A percentile compares a stretch with the other conserved stretches of the same genome.
phyloP scores from a whole-genome alignment of 2,113 vertebrate species.

The Dipodomys stephensi region DNA sequence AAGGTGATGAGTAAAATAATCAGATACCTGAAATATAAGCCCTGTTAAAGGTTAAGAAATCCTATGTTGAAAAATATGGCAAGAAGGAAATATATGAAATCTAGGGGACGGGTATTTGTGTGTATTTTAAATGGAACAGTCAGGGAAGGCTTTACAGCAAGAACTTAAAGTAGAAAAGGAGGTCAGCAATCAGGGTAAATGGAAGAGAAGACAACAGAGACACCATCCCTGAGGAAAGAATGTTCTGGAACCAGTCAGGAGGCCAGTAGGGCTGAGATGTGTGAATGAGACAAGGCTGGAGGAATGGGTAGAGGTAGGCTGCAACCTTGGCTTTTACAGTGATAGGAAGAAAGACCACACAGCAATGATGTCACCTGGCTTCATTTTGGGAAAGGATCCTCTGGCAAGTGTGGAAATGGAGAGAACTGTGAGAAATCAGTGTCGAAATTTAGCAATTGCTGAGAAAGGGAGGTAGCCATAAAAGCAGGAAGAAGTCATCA shows the following conservation, averaged over 20 bases:
- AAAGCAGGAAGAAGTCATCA: neutral
- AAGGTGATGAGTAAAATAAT: neutral
- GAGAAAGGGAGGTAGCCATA: neutral
- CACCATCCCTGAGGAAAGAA: neutral
- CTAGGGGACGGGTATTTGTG: rapidly evolving
- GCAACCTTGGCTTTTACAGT: neutral
- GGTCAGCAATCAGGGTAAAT: neutral
- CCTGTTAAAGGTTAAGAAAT: neutral
- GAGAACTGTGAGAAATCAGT: neutral
- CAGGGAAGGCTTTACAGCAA: neutral
- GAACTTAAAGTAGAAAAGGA: neutral
- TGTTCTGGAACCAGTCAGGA: neutral
- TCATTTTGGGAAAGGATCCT: neutral
- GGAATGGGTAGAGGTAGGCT: neutral
- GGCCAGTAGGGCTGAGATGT: neutral
- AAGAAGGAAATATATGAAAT: neutral
- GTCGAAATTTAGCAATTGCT: neutral
- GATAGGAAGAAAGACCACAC: neutral
- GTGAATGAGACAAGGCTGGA: neutral
- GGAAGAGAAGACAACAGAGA: neutral
- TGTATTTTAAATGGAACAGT: neutral
- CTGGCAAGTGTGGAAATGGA: neutral
- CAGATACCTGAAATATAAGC: neutral
- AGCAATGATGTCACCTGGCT: neutral
- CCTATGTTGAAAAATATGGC: neutral